Percentiles rank a stretch among this genome's conserved stretches.
Conservation (phyloP, 2,113 vertebrate genomes). For the Psittacula cyanocephala region DNA sequence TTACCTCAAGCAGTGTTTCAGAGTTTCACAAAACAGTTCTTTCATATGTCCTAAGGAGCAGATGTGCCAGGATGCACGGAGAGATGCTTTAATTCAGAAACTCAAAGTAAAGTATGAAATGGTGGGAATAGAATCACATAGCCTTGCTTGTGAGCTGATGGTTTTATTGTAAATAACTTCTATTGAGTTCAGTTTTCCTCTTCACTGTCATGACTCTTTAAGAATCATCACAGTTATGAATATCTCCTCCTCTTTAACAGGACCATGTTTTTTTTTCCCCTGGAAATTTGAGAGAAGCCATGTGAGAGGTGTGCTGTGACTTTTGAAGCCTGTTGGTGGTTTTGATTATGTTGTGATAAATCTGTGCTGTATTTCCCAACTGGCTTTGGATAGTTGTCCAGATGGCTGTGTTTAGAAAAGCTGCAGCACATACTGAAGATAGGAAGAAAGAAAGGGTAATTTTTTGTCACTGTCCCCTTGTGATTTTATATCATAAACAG, state of each 20-base stretch:
- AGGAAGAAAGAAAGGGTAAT: background rate
- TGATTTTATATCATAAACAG: background rate
- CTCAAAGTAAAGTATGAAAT: background rate
- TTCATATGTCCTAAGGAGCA: background rate
- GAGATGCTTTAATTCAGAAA: background rate
- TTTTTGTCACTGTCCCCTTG: background rate
- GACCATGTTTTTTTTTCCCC: background rate
- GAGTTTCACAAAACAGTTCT: background rate
- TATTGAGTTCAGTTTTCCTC: background rate
- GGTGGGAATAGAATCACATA: background rate
- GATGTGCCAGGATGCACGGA: background rate
- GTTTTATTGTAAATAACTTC: background rate
- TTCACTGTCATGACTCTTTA: background rate
- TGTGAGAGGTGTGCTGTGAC: background rate
- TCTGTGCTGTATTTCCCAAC: background rate
- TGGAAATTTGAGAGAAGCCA: background rate
- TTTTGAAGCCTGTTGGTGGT: background rate
- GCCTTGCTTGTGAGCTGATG: background rate
- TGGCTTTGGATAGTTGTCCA: background rate
- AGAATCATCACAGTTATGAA: background rate
- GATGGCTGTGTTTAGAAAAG: background rate
- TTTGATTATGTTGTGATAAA: slow-evolving; percentile 2
- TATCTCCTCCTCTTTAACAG: background rate
- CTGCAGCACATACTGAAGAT: background rate
- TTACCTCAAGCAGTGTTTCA: background rate